These are phyloP conservation scores for Aurelia sp. DNA, from an alignment of 30 jellyfish, hydroid and myxozoan genomes.

Conservation along the genomic window DNA sequence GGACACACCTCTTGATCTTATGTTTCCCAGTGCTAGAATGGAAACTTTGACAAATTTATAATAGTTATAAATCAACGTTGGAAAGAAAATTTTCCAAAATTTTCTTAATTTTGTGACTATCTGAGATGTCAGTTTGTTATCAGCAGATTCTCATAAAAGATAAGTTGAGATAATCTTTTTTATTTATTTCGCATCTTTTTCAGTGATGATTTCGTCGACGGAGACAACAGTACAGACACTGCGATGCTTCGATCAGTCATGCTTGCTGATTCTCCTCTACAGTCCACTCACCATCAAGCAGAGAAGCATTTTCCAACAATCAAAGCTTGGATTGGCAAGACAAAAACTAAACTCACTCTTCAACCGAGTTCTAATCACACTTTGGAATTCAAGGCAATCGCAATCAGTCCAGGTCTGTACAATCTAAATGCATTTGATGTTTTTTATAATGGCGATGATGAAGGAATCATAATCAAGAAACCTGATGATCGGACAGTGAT, in stretches of 20 bases:
- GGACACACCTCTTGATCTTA: too few species aligned
- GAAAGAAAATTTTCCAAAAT: too few species aligned
- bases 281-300: background rate
- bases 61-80: too few species aligned
- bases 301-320: constrained; percentile 7
- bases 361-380: constrained; percentile 32
- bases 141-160: too few species aligned
- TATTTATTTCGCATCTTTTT: background rate
- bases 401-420: constrained; percentile 46
- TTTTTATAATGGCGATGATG: background rate
- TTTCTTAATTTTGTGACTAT: too few species aligned
- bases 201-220: constrained; percentile 3
- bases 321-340: constrained; percentile 52
- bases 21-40: too few species aligned
- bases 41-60: too few species aligned
- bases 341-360: constrained; percentile 30
- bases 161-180: background rate
- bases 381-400: constrained; percentile 36
- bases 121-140: too few species aligned
- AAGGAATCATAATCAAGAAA: constrained; percentile 2
- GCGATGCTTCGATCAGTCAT: constrained; percentile 21
- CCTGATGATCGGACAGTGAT: constrained; percentile 40
- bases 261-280: background rate
- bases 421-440: constrained; percentile 47
- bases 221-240: constrained; percentile 9